A percentile compares a stretch with the other conserved stretches of the same genome.
These are phyloP conservation scores for Catocala fraxini DNA, from an alignment of 2,888 invertebrate genomes.

Conservation along the genomic window DNA sequence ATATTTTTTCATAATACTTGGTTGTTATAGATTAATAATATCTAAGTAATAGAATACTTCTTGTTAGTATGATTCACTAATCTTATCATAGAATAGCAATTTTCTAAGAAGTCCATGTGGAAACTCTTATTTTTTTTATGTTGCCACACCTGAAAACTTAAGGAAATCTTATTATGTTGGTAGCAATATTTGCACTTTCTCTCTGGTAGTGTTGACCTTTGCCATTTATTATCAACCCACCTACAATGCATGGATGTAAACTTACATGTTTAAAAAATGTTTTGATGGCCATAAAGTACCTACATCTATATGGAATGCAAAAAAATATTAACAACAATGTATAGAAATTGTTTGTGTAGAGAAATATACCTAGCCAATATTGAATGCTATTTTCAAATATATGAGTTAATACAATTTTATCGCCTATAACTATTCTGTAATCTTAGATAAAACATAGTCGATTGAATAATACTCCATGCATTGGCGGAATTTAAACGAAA, in stretches of 20 bases:
- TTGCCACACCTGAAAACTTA: constrained; percentile 43
- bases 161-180: constrained; percentile 42
- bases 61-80: constrained; percentile 35
- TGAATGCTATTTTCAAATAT: not conserved
- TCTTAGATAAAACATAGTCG: constrained; percentile 7
- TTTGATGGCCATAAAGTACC: not conserved
- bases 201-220: constrained; percentile 60
- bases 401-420: constrained; percentile 3
- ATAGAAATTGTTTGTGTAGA: not conserved
- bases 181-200: constrained; percentile 54
- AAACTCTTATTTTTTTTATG: constrained; percentile 23
- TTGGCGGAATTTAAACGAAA: not conserved
- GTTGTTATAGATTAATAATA: not conserved
- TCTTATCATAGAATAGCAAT: constrained; percentile 38
- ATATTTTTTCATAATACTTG: not conserved
- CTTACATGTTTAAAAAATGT: constrained; percentile 39
- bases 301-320: too few species aligned
- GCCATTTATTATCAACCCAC: constrained; percentile 58
- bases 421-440: constrained; percentile 5
- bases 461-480: constrained; percentile 2
- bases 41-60: constrained; percentile 1
- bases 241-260: constrained; percentile 45
- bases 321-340: too few species aligned
- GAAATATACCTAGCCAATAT: not conserved
- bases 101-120: constrained; percentile 31